Conservation (phyloP, 2,113 vertebrate genomes). For the Cairina moschata region DNA sequence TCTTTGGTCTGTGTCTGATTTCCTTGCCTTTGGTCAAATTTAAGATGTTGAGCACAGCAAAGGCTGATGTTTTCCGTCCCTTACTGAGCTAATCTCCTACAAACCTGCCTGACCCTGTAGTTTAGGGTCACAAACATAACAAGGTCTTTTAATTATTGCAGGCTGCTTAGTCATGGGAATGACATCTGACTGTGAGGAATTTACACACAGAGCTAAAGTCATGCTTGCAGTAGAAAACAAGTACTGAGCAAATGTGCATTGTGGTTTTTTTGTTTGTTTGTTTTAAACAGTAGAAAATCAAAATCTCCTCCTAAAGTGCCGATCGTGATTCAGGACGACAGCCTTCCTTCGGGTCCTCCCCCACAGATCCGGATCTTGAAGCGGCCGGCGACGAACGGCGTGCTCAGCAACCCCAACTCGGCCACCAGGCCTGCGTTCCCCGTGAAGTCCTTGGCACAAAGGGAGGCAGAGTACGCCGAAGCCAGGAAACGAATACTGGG, state of each 20-base stretch:
- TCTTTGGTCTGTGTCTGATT: background rate
- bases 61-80: background rate
- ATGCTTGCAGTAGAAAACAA: fast-evolving
- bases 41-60: background rate
- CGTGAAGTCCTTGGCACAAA: conserved; percentile 93
- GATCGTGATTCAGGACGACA: conserved; percentile 94
- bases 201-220: fast-evolving
- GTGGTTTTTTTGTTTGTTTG: background rate
- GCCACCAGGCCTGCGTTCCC: conserved; percentile 86
- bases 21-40: background rate
- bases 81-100: background rate
- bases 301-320: conserved; percentile 87
- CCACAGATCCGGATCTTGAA: conserved; percentile 97
- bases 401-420: conserved; percentile 79
- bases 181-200: background rate
- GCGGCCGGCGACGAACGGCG: conserved; percentile 91
- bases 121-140: background rate
- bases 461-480: conserved; percentile 96
- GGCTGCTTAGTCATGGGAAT: background rate
- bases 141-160: background rate
- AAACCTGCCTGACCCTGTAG: background rate
- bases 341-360: conserved; percentile 87
- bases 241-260: background rate
- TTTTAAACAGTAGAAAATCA: conserved; percentile 82
- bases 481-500: conserved; percentile 95